phyloP scores from a whole-genome alignment of 1,140 invertebrate species.

The Tetragonula clypearis region DNA sequence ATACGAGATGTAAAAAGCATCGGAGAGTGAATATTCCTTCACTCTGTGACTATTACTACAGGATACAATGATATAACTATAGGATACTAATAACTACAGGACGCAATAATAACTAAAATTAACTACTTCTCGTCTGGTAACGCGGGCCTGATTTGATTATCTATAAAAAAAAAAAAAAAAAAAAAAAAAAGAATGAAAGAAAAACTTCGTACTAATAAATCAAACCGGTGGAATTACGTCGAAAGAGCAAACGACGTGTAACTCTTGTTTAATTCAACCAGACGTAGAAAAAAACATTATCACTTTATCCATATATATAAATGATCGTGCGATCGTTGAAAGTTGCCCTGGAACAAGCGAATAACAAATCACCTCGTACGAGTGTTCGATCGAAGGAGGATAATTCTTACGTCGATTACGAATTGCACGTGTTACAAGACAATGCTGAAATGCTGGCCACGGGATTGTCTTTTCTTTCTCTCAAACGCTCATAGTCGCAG shows the following conservation, averaged over 20 bases:
- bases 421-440: neutral
- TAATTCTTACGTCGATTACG: neutral
- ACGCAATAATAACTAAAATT: neutral
- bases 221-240: neutral
- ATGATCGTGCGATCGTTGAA: neutral
- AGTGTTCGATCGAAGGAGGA: neutral
- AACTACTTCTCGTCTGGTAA: neutral
- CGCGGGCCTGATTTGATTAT: neutral
- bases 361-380: neutral
- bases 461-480: neutral
- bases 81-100: too few relatives aligned
- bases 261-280: fast-evolving
- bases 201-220: neutral
- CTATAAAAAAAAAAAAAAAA: too few relatives aligned
- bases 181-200: too few relatives aligned
- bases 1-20: neutral
- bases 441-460: neutral
- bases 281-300: fast-evolving
- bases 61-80: neutral
- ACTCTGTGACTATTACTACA: neutral
- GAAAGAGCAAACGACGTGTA: neutral
- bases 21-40: neutral
- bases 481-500: neutral
- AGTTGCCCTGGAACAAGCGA: neutral
- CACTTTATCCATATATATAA: neutral